Evolutionary conservation across 2,797 vertebrate species (phyloP), one percentile per base, ranked within the genome.

Genomic region (Sebastes umbrosus): DNA sequence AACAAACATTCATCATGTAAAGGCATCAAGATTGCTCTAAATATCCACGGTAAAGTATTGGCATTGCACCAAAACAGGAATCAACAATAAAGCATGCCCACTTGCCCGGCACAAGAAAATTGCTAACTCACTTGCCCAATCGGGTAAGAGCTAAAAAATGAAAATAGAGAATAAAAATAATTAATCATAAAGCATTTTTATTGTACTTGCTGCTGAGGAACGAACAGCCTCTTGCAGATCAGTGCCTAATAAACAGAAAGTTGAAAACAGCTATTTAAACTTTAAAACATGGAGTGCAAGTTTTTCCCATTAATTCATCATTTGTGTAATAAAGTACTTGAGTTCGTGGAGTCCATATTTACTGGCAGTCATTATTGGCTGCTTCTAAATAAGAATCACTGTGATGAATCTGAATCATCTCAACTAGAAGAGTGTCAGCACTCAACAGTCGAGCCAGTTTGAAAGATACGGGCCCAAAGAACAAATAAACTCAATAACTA

Each of bases 371-470:
- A 10, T 13, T 18, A 57, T 5, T 64, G 34, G 25, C 80, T 63
- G 43, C 55, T 32, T 73, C 31, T 31, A 67, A 77, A 85, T 46
- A 77, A 80, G 27, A 70, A 70, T 8, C 29, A 54, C 75, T 46
- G 55, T 75, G 69, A 84, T 79, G n/a, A 79, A 81, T 88, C 24
- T 62, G 66, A 73, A 74, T 57, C 54, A 75, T 75, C 22, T 73
- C 32, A 84, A 69, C 68, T 78, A 67, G 34, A 82, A 39, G 6
- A 62, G 34, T 39, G 24, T 67, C 76, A 77, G 34, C 24, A 58
- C 13, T 55, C 2, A 18, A 31, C 27, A 46, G n/a, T 54, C 2
- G 20, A 60, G 64, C 20, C 54, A 77, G 39, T 64, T 59, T 80
- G 20, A 70, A 73, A 87, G 69, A 83, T 29, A 12, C 59, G 46